Evolutionary conservation across 2,113 vertebrate genomes (phyloP), one percentile per base, ranked within the genome.

Genomic region (Sclerurus mexicanus): DNA sequence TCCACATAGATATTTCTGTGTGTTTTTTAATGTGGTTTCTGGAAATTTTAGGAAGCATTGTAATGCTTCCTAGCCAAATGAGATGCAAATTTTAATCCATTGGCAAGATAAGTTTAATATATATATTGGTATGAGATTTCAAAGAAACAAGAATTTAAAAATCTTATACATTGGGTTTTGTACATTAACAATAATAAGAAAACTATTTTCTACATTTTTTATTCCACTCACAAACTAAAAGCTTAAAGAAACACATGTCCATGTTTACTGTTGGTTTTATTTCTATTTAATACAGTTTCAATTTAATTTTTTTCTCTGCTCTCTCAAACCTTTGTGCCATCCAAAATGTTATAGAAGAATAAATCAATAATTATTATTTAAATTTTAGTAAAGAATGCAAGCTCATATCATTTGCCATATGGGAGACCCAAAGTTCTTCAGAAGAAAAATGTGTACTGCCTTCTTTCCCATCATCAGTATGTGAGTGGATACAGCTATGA

Each of bases 401-500:
- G n/a, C 53, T 93, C 78, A 4, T 30, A 62, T 28, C 96, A 98
- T 89, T 90, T 98, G 87, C 96, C 97, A 12, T 99, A 98, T 7
- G 99, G 99, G 18, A 98, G 98, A 73, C 99, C 99, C 7, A 97
- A 7, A 78, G 82, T 98, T 88, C 90, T 99, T 72, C 98, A 98
- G 96, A 82, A 95, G 12, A 15, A 94, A 4, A 97, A 86, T 2
- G 79, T 83, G 2, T 98, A 98, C 97, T 99, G 99, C 87, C 66
- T 99, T 15, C 99, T 99, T 49, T 75, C 97, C 42, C 99, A 99
- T 9, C 89, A 96, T 14, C 98, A 96, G 8, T 99, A 98, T 56
- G 82, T 99, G 96, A 99, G 96, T n/a, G 99, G 94, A 55, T 99
- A 98, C 93, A 98, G 98, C 78, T 79, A 93, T 25, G 52, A 86